Conservation (phyloP, 1,140 invertebrate genomes). For the Brachionus angularis region DNA sequence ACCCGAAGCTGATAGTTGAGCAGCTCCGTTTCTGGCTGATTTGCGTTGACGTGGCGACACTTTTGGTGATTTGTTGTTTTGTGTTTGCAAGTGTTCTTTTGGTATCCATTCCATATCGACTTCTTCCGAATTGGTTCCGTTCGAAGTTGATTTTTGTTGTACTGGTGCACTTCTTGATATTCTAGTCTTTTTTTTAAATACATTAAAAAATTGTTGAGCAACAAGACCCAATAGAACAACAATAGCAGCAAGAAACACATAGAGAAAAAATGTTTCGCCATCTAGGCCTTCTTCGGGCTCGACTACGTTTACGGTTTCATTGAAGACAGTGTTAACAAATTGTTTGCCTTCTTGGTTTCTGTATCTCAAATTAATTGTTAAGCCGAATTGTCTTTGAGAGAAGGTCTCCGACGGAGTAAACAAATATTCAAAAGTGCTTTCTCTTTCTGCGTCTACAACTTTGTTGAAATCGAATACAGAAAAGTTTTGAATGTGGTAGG, state of each 20-base stretch:
- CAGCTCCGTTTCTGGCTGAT: not conserved
- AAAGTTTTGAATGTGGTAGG: slow-evolving; percentile 96
- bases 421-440: slow-evolving; percentile 89
- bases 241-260: slow-evolving; percentile 83
- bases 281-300: slow-evolving; percentile 94
- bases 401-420: slow-evolving; percentile 91
- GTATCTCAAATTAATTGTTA: slow-evolving; percentile 88
- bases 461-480: slow-evolving; percentile 81
- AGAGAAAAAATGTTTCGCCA: slow-evolving; percentile 94
- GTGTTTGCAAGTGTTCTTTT: slow-evolving; percentile 33
- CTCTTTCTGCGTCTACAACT: slow-evolving; percentile 79
- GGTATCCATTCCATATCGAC: slow-evolving; percentile 43
- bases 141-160: not conserved
- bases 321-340: slow-evolving; percentile 87
- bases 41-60: slow-evolving; percentile 28
- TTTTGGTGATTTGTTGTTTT: slow-evolving; percentile 14
- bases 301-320: slow-evolving; percentile 93
- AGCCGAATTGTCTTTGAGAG: slow-evolving; percentile 87
- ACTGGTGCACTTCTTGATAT: not conserved
- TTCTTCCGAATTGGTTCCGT: not conserved
- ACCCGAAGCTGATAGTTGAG: not conserved
- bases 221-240: slow-evolving; percentile 78
- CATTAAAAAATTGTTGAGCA: slow-evolving; percentile 78
- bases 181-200: slow-evolving; percentile 58
- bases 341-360: slow-evolving; percentile 69